Conservation (phyloP, 2,888 invertebrate species). For the Coleophora flavipennella region DNA sequence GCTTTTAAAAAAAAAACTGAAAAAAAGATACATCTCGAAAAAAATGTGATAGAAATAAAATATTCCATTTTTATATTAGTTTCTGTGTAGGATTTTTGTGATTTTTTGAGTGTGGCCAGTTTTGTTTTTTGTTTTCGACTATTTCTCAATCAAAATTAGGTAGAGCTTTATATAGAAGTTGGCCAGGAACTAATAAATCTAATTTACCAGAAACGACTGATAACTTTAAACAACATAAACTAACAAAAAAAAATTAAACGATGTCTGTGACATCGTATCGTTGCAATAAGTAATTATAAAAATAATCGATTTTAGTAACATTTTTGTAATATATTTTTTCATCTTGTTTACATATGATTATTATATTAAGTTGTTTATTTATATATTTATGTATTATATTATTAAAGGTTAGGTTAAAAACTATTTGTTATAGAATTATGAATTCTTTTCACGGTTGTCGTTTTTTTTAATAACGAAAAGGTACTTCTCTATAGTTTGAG, state of each 20-base stretch:
- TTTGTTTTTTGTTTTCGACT: conserved; percentile 13
- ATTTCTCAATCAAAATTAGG: conserved; percentile 2
- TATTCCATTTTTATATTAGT: conserved; percentile 61
- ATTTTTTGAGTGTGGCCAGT: conserved; percentile 15
- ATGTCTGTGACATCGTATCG: conserved; percentile 42
- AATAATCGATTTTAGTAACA: conserved; percentile 18
- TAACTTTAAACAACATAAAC: conserved; percentile 19
- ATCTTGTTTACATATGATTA: conserved; percentile 13
- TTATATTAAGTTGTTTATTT: conserved; percentile 35
- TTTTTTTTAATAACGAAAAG: conserved; percentile 1
- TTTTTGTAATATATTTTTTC: conserved; percentile 46
- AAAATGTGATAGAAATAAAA: conserved; percentile 55
- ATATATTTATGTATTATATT: conserved; percentile 21
- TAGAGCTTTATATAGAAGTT: conserved; percentile 1
- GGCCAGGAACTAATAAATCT: conserved; percentile 8
- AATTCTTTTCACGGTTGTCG: conserved; percentile 18
- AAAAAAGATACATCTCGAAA: conserved; percentile 13
- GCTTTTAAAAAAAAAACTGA: neutral
- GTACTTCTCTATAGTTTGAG: neutral
- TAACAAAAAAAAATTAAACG: conserved; percentile 24
- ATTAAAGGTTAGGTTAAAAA: conserved; percentile 24
- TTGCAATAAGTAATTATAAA: conserved; percentile 55
- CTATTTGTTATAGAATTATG: conserved; percentile 22
- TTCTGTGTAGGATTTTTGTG: conserved; percentile 29
- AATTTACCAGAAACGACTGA: conserved; percentile 37